These are phyloP conservation scores for Proisotoma minuta DNA, from an alignment of 2,888 invertebrate genomes.

Conservation along the genomic window DNA sequence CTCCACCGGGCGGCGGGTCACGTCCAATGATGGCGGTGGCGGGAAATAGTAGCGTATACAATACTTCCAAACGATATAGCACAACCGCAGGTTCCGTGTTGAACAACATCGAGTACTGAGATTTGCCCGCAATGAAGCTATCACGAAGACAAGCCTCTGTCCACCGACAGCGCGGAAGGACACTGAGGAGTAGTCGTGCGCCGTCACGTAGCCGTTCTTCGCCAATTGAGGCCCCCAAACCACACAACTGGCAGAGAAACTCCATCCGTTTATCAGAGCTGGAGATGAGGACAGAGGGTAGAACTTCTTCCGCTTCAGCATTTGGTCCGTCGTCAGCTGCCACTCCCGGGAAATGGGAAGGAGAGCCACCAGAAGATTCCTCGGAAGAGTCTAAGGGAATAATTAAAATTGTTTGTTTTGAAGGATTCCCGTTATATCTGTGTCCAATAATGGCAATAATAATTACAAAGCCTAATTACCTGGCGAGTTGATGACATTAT, in stretches of 20 bases:
- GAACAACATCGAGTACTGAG: constrained; percentile 43
- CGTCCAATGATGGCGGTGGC: constrained; percentile 63
- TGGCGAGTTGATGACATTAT: constrained; percentile 69
- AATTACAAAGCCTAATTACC: too few species aligned
- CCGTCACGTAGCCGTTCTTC: constrained; percentile 78
- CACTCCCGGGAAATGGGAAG: constrained; percentile 65
- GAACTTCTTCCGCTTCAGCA: constrained; percentile 75
- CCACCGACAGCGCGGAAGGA: constrained; percentile 71
- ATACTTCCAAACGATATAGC: constrained; percentile 69
- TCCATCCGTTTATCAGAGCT: constrained; percentile 52
- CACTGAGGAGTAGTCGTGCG: constrained; percentile 69
- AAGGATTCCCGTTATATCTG: too few species aligned
- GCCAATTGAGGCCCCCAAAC: constrained; percentile 75
- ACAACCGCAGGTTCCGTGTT: constrained; percentile 53
- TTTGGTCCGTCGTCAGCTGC: constrained; percentile 73
- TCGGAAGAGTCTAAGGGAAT: constrained; percentile 95
- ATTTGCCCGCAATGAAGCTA: constrained; percentile 52
- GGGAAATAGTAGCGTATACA: constrained; percentile 88
- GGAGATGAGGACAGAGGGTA: constrained; percentile 88
- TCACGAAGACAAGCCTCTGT: constrained; percentile 61
- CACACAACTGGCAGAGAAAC: constrained; percentile 64
- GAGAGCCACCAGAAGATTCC: constrained; percentile 89
- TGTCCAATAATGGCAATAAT: too few species aligned
- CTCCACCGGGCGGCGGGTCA: constrained; percentile 58
- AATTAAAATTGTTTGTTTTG: too few species aligned